These are phyloP conservation scores for Phalloptychus januarius DNA, from an alignment of 2,797 vertebrate species.

Conservation along the genomic window DNA sequence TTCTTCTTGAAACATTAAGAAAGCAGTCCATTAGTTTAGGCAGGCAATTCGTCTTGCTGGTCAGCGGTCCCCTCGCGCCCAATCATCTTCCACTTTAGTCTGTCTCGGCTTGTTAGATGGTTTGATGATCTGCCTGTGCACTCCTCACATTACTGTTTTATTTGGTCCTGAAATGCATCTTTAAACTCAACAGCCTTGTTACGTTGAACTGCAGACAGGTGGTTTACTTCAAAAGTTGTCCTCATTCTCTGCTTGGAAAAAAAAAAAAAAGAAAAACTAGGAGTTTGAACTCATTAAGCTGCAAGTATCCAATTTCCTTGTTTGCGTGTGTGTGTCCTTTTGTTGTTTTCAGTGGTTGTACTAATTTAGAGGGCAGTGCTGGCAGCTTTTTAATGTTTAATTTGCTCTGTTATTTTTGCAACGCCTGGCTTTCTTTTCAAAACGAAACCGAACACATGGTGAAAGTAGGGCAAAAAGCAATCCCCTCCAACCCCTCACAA, in stretches of 20 bases:
- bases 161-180: conserved; percentile 1
- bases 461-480: neutral
- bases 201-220: neutral
- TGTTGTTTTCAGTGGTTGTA: neutral
- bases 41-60: neutral
- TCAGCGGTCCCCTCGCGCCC: neutral
- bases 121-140: neutral
- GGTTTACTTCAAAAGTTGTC: neutral
- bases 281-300: neutral
- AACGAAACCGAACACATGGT: neutral
- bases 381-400: neutral
- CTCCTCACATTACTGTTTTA: neutral
- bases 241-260: neutral
- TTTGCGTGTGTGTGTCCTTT: neutral
- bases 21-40: neutral
- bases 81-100: neutral
- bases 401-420: neutral
- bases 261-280: no score
- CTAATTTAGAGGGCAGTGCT: neutral
- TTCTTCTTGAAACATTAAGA: neutral
- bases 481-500: neutral
- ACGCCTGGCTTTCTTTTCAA: neutral
- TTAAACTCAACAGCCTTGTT: neutral
- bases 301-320: neutral
- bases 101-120: neutral